Percentiles rank a stretch among this genome's conserved stretches.
Evolutionary conservation across 2,797 vertebrate species (phyloP).

Genomic region (Pempheris klunzingeri): DNA sequence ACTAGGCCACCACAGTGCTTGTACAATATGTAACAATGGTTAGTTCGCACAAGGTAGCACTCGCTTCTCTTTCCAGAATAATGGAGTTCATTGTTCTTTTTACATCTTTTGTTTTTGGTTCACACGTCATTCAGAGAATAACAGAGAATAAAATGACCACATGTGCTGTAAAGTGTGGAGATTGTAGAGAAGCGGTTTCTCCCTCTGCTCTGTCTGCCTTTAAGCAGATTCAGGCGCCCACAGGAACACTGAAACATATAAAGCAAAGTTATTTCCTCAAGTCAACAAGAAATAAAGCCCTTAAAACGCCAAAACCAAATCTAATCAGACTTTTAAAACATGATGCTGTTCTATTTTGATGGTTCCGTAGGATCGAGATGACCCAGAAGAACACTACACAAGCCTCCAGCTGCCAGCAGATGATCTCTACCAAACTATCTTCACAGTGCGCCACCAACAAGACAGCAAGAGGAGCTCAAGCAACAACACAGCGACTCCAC

Average conservation of each 20-base stretch:
- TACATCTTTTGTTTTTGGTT: not conserved
- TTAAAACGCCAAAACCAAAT: not conserved
- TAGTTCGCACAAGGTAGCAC: no score
- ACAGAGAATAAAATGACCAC: not conserved
- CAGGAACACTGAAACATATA: no score
- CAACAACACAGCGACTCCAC: no score
- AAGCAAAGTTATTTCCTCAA: no score
- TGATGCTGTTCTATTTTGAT: not conserved
- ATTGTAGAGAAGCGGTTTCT: no score
- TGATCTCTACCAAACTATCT: constrained; percentile 26
- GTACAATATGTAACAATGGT: not conserved
- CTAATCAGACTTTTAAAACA: not conserved
- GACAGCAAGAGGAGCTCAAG: not conserved
- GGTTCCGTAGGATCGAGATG: constrained; percentile 6
- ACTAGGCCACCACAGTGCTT: not conserved
- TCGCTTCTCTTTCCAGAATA: not conserved
- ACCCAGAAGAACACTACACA: not conserved
- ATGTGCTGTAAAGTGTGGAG: no score
- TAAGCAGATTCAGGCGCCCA: no score
- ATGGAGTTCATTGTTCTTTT: not conserved
- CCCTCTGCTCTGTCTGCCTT: no score
- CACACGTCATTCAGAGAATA: not conserved
- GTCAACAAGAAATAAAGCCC: no score
- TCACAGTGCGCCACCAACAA: not conserved
- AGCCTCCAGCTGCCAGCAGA: not conserved